Conservation (phyloP, 2,797 vertebrate species). For the Sebastolobus altivelis region DNA sequence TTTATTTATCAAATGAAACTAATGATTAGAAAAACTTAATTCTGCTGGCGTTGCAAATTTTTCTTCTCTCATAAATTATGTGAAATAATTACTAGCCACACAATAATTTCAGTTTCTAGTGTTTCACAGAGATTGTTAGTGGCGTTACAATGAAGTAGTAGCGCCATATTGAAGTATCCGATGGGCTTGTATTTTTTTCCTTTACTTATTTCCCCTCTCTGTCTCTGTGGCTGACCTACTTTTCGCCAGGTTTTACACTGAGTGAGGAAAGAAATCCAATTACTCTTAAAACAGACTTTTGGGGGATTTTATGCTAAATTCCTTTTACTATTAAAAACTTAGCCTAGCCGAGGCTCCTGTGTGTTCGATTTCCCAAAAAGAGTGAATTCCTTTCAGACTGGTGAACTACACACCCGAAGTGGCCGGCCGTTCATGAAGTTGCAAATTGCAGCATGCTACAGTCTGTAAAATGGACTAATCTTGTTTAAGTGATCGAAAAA, state of each 20-base stretch:
- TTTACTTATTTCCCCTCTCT: conserved; percentile 47
- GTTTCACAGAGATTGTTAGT: too few species aligned
- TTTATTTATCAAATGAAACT: too few species aligned
- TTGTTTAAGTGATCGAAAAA: conserved; percentile 83
- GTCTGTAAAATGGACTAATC: conserved; percentile 89
- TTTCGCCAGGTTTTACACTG: conserved; percentile 77
- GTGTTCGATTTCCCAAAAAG: conserved; percentile 85
- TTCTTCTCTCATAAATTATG: too few species aligned
- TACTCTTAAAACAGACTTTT: conserved; percentile 56
- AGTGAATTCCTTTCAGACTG: conserved; percentile 90
- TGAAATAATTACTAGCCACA: too few species aligned
- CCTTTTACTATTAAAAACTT: conserved; percentile 65
- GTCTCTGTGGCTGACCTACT: conserved; percentile 67
- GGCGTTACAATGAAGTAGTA: too few species aligned
- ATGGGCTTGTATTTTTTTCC: conserved; percentile 51
- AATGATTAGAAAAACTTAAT: too few species aligned
- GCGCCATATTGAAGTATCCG: conserved; percentile 47
- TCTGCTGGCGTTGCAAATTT: too few species aligned
- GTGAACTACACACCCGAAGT: conserved; percentile 88
- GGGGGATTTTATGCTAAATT: conserved; percentile 76
- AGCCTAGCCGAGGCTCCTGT: conserved; percentile 79
- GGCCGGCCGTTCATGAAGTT: conserved; percentile 85
- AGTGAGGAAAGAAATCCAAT: conserved; percentile 63
- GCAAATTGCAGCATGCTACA: conserved; percentile 82
- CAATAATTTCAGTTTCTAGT: too few species aligned